These are phyloP conservation scores for Sitta carolinensis DNA, from an alignment of 2,797 vertebrate genomes.

Conservation along the genomic window DNA sequence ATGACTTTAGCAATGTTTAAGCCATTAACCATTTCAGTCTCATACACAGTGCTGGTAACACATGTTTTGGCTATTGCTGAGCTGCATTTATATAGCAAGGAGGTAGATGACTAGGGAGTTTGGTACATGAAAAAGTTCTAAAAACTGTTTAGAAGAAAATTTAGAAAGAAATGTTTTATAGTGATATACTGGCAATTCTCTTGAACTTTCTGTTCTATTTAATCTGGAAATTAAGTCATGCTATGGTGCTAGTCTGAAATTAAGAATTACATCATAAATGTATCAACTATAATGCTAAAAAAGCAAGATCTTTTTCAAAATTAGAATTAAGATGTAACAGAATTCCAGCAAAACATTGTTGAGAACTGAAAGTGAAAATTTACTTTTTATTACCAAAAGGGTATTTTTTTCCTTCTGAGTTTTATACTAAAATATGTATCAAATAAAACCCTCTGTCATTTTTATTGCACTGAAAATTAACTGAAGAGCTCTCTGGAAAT, in stretches of 20 bases:
- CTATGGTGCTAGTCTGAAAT: background rate
- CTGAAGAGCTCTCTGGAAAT: background rate
- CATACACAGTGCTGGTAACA: background rate
- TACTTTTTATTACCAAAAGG: background rate
- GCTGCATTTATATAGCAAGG: background rate
- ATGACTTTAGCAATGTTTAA: background rate
- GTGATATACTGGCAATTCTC: background rate
- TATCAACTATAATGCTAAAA: background rate
- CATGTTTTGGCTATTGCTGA: background rate
- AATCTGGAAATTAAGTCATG: background rate
- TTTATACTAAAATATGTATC: background rate
- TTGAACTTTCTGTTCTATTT: background rate
- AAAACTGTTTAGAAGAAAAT: background rate
- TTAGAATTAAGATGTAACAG: background rate
- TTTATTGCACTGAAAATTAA: background rate
- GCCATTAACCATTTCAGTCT: background rate
- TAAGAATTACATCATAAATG: background rate
- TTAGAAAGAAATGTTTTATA: background rate
- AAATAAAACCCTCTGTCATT: background rate
- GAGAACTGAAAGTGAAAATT: background rate
- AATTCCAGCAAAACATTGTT: background rate
- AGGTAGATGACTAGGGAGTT: background rate
- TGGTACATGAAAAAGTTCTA: background rate
- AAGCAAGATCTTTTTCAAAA: background rate
- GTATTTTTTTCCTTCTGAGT: background rate